Percentiles rank a stretch among this genome's conserved stretches.
phyloP scores from a whole-genome alignment of 2,113 vertebrate genomes.

The Oreocharis arfaki region DNA sequence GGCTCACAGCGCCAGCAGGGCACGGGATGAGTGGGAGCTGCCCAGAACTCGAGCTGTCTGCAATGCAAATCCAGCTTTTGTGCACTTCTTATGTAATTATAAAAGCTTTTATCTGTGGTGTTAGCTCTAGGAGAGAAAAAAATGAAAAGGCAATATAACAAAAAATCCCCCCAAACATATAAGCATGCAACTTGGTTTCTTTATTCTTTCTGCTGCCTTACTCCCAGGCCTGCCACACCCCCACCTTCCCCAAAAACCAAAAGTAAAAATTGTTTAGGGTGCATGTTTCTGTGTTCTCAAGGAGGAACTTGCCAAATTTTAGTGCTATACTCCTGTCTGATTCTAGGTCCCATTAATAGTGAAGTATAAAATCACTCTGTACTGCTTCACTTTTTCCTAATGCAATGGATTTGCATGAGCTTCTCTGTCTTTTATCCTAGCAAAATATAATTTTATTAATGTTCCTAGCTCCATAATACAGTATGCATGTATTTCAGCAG shows the following conservation, averaged over 20 bases:
- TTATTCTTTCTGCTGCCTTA: background rate
- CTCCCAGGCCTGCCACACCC: no score
- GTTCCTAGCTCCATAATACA: background rate
- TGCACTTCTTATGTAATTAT: background rate
- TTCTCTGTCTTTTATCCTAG: background rate
- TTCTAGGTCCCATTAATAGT: background rate
- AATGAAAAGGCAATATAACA: background rate
- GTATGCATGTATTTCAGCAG: background rate
- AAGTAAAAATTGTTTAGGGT: background rate
- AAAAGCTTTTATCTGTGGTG: background rate
- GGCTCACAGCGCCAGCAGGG: background rate
- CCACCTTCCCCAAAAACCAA: rapidly evolving
- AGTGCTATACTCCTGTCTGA: background rate
- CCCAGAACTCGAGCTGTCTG: background rate
- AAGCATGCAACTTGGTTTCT: background rate
- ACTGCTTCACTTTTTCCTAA: background rate
- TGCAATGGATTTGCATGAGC: background rate
- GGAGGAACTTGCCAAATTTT: background rate
- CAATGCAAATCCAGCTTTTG: background rate
- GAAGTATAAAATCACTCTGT: background rate
- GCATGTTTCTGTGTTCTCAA: background rate
- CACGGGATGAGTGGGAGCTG: background rate
- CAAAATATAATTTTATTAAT: background rate
- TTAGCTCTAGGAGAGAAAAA: background rate
- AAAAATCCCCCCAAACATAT: background rate